Percentiles rank a stretch among this genome's conserved stretches.
Conservation (phyloP, 2,888 invertebrate species). For the Strigamia maritima region DNA sequence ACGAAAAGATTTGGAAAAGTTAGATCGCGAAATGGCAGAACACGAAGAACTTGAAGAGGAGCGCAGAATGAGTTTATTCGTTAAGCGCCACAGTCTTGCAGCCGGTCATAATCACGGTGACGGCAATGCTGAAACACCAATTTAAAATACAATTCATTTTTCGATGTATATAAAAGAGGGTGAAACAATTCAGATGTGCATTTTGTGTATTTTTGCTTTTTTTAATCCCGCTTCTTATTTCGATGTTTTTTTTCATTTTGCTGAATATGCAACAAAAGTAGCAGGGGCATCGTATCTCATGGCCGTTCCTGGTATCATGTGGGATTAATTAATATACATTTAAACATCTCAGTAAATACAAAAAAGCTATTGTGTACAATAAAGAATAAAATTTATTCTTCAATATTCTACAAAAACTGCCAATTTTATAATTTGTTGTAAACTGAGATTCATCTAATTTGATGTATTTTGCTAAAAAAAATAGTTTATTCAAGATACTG, state of each 20-base stretch:
- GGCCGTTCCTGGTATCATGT: too few relatives aligned
- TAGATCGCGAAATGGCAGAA: conserved; percentile 46
- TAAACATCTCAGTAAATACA: background rate
- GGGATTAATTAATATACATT: too few relatives aligned
- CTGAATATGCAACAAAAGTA: background rate
- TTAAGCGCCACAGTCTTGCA: background rate
- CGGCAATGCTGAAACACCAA: conserved; percentile 17
- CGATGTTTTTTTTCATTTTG: background rate
- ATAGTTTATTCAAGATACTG: background rate
- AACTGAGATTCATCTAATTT: background rate
- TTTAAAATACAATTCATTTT: conserved; percentile 5
- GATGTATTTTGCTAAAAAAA: background rate
- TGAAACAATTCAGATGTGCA: background rate
- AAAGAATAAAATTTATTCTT: background rate
- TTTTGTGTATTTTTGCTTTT: background rate
- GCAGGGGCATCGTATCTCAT: background rate
- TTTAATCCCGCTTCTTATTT: background rate
- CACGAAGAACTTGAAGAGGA: conserved; percentile 42
- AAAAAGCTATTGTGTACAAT: background rate
- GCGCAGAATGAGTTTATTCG: conserved; percentile 30
- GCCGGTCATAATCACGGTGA: background rate
- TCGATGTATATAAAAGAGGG: background rate
- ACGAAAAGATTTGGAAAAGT: conserved; percentile 52
- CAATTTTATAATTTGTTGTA: background rate
- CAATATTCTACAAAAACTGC: conserved; percentile 7